Conservation (phyloP, 2,113 vertebrate genomes). For the Anoplopoma fimbria region DNA sequence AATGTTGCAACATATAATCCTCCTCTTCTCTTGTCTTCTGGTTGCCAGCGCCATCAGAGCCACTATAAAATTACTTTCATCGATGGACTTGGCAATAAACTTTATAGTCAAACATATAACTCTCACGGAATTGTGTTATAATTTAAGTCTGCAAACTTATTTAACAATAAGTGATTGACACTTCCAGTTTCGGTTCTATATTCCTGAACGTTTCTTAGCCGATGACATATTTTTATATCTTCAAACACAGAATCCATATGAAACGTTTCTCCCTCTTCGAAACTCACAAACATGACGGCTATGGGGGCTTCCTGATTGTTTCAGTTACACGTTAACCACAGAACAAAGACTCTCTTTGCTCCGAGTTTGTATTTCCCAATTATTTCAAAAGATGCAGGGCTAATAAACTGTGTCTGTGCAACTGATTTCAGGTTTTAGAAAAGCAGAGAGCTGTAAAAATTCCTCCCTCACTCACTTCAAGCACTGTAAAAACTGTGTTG, state of each 20-base stretch:
- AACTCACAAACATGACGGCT: neutral
- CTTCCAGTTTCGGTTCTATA: neutral
- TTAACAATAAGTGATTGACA: neutral
- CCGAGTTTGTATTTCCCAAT: neutral
- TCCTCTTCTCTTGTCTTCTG: too few species aligned
- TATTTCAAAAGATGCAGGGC: neutral
- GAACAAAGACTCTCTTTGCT: constrained; percentile 34
- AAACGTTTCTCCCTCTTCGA: neutral
- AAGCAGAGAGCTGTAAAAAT: constrained; percentile 32
- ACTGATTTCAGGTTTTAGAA: neutral
- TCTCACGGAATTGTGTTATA: neutral
- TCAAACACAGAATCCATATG: neutral
- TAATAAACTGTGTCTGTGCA: constrained; percentile 4
- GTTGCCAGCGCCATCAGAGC: too few species aligned
- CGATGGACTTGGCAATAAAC: too few species aligned
- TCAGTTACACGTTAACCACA: constrained; percentile 41
- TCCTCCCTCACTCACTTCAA: constrained; percentile 28
- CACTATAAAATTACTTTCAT: too few species aligned
- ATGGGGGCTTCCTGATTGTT: neutral
- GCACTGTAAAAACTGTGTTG: neutral
- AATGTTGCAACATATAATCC: too few species aligned
- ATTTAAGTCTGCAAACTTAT: neutral
- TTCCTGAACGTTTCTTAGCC: neutral
- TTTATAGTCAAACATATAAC: too few species aligned
- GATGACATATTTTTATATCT: neutral